These are phyloP conservation scores for Syngnathus floridae DNA, from an alignment of 2,113 vertebrate species.

Conservation along the genomic window DNA sequence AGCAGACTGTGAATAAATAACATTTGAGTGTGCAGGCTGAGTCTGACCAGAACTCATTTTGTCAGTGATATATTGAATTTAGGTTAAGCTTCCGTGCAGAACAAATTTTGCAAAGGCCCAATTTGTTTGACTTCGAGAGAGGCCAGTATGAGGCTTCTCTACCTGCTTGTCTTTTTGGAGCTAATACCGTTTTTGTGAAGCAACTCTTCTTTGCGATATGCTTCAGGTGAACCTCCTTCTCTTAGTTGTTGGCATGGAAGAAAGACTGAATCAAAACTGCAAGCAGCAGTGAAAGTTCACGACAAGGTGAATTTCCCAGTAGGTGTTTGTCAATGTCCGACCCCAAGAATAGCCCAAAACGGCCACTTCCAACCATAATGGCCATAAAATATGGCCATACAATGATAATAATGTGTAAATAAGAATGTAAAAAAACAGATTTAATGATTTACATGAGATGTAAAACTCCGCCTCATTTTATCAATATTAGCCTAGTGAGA, in stretches of 20 bases:
- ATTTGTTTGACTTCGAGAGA: constrained; percentile 19
- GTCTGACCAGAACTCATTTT: constrained; percentile 21
- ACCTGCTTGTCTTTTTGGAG: constrained; percentile 4
- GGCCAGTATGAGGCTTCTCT: background rate
- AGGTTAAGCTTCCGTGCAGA: constrained; percentile 23
- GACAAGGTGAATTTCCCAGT: background rate
- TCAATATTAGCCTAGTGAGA: background rate
- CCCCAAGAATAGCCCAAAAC: background rate
- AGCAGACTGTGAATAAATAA: background rate
- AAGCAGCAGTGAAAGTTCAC: background rate
- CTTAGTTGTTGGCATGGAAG: background rate
- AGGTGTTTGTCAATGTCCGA: background rate
- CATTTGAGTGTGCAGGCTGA: background rate
- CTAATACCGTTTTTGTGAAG: too few species aligned
- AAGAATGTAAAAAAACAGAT: background rate
- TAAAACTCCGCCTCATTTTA: background rate
- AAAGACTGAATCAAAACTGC: background rate
- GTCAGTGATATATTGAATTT: constrained; percentile 14
- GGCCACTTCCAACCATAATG: background rate
- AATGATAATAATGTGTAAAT: background rate
- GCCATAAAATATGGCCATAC: background rate
- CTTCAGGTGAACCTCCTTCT: background rate
- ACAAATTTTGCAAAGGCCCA: constrained; percentile 13
- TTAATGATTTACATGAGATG: background rate
- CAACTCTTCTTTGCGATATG: constrained; percentile 1